Evolutionary conservation across 2,113 vertebrate species (phyloP).

Genomic region (Candoia aspera): DNA sequence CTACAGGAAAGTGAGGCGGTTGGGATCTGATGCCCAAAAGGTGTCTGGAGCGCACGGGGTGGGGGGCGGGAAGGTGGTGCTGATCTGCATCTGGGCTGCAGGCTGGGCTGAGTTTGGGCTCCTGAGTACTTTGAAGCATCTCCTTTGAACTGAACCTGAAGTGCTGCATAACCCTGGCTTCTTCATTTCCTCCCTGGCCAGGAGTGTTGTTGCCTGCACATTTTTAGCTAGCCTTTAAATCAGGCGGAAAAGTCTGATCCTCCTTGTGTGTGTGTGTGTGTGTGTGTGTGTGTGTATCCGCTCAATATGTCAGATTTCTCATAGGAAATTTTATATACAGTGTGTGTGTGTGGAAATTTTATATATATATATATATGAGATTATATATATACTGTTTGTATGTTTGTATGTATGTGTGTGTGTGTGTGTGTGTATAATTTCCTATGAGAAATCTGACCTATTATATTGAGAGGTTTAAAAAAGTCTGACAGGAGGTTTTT

Average conservation of each 20-base stretch:
- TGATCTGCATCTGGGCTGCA: background rate
- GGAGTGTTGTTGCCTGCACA: background rate
- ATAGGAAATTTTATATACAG: too few relatives aligned
- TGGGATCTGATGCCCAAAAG: background rate
- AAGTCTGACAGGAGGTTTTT: background rate
- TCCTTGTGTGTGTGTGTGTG: too few relatives aligned
- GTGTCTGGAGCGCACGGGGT: background rate
- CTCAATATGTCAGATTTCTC: too few relatives aligned
- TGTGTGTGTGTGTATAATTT: background rate
- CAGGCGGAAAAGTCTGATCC: background rate
- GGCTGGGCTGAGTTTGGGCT: background rate
- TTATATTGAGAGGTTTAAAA: background rate
- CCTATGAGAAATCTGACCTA: background rate
- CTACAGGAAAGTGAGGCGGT: background rate
- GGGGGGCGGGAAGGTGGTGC: background rate
- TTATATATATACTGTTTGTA: too few relatives aligned
- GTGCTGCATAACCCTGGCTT: background rate
- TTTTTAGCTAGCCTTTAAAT: background rate
- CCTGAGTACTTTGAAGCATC: background rate
- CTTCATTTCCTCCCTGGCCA: background rate
- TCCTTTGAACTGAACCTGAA: background rate
- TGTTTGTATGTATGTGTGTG: background rate
- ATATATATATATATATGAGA: too few relatives aligned
- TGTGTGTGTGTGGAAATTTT: too few relatives aligned
- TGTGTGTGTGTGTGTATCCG: too few relatives aligned